Evolutionary conservation across 2,113 vertebrate species (phyloP), one percentile per base, ranked within the genome.

Genomic region (Isichthys henryi): DNA sequence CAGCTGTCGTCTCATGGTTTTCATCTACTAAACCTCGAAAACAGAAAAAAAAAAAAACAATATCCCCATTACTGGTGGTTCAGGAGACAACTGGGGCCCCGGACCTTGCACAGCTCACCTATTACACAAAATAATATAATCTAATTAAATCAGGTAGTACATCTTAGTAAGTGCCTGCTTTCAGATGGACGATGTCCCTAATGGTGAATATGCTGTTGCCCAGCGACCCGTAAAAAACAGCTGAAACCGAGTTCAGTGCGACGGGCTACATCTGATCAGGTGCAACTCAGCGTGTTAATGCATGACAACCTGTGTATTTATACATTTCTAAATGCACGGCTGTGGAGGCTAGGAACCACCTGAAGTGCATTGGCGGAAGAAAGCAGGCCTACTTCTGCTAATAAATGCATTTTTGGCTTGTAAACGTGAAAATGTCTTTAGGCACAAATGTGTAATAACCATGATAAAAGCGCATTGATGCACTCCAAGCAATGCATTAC

Each of bases 61-160:
- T 52, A 77, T 88, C 88, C 27, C 13, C 19, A 43, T 80, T 77
- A 39, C 45, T 77, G 46, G 31, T 35, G 39, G 53, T 35, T 4
- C 3, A 77, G 86, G 86, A 53, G 27, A 17, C 21, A 56, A 56
- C 31, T 87, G 50, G 8, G 8, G 27, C 50, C n/a, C 13, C 46
- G 23, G 62, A 52, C 27, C 8, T 48, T 15, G 1, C 88, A 88
- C 1, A 43, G 27, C 17, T 66, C 27, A 52, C 66, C 49, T 77
- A 77, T 88, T 88, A 88, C 66, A 35, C 46, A 88, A 48, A 88
- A 48, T 27, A 31, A 80, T n/a, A 49, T 52, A 52, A 50, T 88
- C 62, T 88, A 88, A 88, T 80, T 74, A 88, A 88, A 88, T 74
- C 45, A 52, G 66, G 70, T 77, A 52, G 66, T 66, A 58, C 62